Percentiles rank a stretch among this genome's conserved stretches.
These are phyloP conservation scores for Fabriciana adippe DNA, from an alignment of 2,888 invertebrate genomes.

Conservation along the genomic window DNA sequence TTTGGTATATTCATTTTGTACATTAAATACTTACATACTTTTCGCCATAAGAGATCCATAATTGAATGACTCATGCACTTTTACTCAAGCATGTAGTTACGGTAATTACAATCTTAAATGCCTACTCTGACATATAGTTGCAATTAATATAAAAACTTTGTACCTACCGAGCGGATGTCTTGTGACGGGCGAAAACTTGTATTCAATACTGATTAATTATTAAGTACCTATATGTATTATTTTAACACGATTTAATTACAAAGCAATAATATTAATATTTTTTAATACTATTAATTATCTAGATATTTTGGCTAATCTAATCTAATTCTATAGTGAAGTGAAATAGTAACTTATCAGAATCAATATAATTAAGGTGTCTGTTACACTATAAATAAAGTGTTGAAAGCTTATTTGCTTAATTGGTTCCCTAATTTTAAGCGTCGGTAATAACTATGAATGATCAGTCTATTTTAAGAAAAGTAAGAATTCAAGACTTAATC, in stretches of 20 bases:
- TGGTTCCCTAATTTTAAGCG: slow-evolving; percentile 23
- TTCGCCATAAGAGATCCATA: slow-evolving; percentile 1
- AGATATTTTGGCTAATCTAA: too few species aligned
- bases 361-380: slow-evolving; percentile 14
- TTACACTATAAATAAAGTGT: slow-evolving; percentile 26
- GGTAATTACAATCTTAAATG: slow-evolving; percentile 11
- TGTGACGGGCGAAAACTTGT: slow-evolving; percentile 16
- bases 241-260: slow-evolving; percentile 14
- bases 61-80: slow-evolving; percentile 7
- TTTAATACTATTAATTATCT: too few species aligned
- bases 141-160: slow-evolving; percentile 19
- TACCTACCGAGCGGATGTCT: slow-evolving; percentile 12
- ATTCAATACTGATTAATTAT: slow-evolving; percentile 7
- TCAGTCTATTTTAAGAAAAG: slow-evolving; percentile 20
- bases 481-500: not conserved
- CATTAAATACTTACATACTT: not conserved
- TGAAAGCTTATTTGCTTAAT: slow-evolving; percentile 39
- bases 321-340: not conserved
- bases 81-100: slow-evolving; percentile 14
- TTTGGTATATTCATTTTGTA: not conserved
- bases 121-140: slow-evolving; percentile 11
- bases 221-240: slow-evolving; percentile 12
- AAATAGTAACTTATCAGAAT: not conserved
- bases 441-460: slow-evolving; percentile 19
- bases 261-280: not conserved